Evolutionary conservation across 2,797 vertebrate species (phyloP).

Genomic region (Phrynocephalus guinanensis): DNA sequence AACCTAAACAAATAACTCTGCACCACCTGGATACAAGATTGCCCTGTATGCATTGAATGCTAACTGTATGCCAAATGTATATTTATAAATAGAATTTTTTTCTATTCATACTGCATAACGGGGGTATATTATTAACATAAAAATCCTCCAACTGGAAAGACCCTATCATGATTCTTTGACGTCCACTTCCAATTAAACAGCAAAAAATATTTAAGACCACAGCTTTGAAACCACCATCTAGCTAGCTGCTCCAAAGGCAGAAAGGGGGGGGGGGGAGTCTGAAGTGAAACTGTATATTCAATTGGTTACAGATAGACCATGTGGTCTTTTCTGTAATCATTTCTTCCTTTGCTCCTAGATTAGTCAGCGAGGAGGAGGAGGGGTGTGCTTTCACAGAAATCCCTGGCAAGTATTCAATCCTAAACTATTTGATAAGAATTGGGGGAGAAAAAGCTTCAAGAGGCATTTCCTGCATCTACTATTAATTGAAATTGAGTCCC

Average conservation of each 20-base stretch:
- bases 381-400: neutral
- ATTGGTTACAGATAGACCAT: neutral
- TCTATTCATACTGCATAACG: slow-evolving; percentile 36
- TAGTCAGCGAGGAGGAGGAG: neutral
- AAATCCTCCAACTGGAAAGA: neutral
- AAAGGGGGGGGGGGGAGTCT: neutral
- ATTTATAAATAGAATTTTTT: slow-evolving; percentile 27
- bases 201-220: neutral
- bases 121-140: neutral
- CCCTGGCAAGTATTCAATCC: slow-evolving; percentile 15
- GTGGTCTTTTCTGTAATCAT: slow-evolving; percentile 24
- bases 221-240: neutral
- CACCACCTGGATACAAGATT: too few species aligned
- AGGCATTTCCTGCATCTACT: slow-evolving; percentile 33
- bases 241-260: neutral
- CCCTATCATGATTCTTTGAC: neutral
- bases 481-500: slow-evolving; percentile 28
- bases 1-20: too few species aligned
- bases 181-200: slow-evolving; percentile 10
- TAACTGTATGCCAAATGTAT: slow-evolving; percentile 6
- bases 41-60: neutral
- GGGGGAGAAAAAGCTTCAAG: slow-evolving; percentile 1
- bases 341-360: slow-evolving; percentile 19
- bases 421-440: rapidly evolving
- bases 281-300: slow-evolving; percentile 16